Conservation (phyloP, 1,140 invertebrate species). For the Cydia splendana region DNA sequence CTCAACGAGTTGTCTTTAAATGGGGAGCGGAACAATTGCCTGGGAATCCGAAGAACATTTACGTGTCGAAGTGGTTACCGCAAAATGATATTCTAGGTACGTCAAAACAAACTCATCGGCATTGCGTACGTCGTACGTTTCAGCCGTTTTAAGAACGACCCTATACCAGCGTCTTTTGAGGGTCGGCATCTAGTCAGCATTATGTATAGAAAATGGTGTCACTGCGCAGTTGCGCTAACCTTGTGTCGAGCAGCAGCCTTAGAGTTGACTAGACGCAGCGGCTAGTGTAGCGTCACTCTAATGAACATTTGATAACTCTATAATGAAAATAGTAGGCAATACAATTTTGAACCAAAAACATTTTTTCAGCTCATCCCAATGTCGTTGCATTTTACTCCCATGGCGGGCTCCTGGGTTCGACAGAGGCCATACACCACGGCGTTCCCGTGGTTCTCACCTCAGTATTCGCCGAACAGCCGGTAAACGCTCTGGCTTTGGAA, state of each 20-base stretch:
- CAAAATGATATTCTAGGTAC: conserved; percentile 77
- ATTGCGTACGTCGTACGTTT: no score
- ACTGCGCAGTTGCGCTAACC: no score
- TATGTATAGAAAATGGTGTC: no score
- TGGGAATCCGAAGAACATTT: conserved; percentile 77
- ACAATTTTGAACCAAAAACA: neutral
- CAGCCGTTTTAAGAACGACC: no score
- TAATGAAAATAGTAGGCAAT: conserved; percentile 20
- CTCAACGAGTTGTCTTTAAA: conserved; percentile 82
- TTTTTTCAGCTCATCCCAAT: conserved; percentile 82
- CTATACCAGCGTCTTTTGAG: no score
- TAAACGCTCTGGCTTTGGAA: conserved; percentile 81
- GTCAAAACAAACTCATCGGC: neutral
- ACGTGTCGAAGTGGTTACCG: conserved; percentile 83
- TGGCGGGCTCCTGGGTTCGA: conserved; percentile 86
- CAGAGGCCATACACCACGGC: conserved; percentile 86
- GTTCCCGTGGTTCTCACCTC: conserved; percentile 88
- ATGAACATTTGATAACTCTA: no score
- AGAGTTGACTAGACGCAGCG: no score
- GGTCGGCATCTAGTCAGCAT: no score
- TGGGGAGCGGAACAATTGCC: conserved; percentile 75
- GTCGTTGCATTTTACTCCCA: conserved; percentile 86
- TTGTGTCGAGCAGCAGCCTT: no score
- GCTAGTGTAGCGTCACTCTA: no score
- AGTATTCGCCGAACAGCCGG: conserved; percentile 84